Evolutionary conservation across 1,140 invertebrate species (phyloP).

Genomic region (Euwallacea similis): DNA sequence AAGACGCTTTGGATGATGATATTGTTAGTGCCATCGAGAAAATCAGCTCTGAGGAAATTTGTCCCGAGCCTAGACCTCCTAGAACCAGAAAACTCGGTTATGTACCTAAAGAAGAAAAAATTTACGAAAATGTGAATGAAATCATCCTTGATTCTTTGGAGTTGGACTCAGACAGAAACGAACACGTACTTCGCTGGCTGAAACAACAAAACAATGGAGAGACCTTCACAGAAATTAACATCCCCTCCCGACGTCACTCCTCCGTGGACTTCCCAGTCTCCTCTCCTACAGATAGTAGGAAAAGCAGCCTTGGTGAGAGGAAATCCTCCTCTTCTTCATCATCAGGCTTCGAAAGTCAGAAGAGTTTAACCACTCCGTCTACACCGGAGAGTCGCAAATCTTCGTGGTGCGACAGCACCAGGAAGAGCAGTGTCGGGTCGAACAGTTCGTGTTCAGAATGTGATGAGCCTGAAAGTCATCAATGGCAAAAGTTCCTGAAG

Average conservation of each 20-base stretch:
- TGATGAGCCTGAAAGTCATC: conserved; percentile 56
- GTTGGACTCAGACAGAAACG: conserved; percentile 49
- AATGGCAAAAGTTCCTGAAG: conserved; percentile 61
- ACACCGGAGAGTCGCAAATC: conserved; percentile 46
- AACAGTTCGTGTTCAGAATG: conserved; percentile 60
- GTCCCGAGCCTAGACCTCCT: conserved; percentile 26
- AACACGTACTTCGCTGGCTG: conserved; percentile 52
- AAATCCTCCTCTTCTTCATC: conserved; percentile 43
- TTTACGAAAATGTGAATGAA: conserved; percentile 50
- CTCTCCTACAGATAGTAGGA: conserved; percentile 48
- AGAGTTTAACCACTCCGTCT: conserved; percentile 47
- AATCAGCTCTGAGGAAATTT: conserved; percentile 38
- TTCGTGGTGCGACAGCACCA: conserved; percentile 45
- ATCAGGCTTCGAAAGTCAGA: conserved; percentile 47
- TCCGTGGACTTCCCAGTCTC: conserved; percentile 35
- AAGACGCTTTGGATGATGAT: conserved; percentile 49
- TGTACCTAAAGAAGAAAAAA: conserved; percentile 48
- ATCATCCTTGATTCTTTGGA: conserved; percentile 40
- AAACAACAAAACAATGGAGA: conserved; percentile 50
- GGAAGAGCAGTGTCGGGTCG: conserved; percentile 60
- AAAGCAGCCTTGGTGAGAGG: conserved; percentile 43
- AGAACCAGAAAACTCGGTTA: conserved; percentile 50
- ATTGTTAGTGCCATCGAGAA: conserved; percentile 51
- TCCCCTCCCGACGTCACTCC: conserved; percentile 41
- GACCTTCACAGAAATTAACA: conserved; percentile 22